Evolutionary conservation across 2,888 invertebrate genomes (phyloP).

Genomic region (Acheta domesticus): DNA sequence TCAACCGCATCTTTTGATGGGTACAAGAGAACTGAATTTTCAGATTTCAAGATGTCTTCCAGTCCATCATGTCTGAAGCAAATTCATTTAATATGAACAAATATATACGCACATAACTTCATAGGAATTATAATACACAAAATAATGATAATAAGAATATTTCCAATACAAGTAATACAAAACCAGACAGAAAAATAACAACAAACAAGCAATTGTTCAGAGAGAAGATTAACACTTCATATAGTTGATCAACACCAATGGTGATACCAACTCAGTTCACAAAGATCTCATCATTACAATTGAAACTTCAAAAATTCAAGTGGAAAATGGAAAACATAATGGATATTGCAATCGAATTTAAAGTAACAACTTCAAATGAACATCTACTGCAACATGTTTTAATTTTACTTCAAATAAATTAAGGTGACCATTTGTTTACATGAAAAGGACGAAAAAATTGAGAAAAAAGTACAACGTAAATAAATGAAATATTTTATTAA

Average conservation of each 20-base stretch:
- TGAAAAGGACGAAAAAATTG: no score
- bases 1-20: constrained; percentile 73
- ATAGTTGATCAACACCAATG: neutral
- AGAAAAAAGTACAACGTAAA: no score
- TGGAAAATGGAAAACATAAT: no score
- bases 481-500: no score
- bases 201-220: neutral
- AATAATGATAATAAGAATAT: constrained; percentile 20
- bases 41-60: constrained; percentile 60
- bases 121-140: constrained; percentile 6
- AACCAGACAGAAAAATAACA: neutral
- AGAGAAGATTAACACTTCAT: constrained; percentile 11
- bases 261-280: neutral
- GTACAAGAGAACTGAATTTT: constrained; percentile 74
- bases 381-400: neutral
- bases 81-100: constrained; percentile 20
- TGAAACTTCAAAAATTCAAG: no score
- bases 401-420: neutral
- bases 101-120: no score
- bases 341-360: neutral
- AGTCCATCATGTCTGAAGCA: constrained; percentile 53
- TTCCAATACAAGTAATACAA: neutral
- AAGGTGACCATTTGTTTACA: no score
- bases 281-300: no score
- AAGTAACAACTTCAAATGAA: neutral